These are phyloP conservation scores for Troides oblongomaculatus DNA, from an alignment of 2,888 invertebrate genomes.

Conservation along the genomic window DNA sequence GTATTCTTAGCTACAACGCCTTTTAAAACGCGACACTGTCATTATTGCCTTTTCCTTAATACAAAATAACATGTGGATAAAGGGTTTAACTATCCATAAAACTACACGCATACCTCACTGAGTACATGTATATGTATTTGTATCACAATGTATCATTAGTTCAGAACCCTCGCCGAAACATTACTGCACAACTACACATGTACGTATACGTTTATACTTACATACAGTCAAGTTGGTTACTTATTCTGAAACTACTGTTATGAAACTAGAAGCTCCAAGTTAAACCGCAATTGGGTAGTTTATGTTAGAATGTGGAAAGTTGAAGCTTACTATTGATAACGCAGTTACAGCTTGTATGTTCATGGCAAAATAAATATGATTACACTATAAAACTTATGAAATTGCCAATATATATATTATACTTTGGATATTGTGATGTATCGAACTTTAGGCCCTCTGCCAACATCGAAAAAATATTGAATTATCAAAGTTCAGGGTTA, in stretches of 20 bases:
- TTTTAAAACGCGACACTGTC: too few species aligned
- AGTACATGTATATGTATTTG: background rate
- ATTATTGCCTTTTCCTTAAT: too few species aligned
- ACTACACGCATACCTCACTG: too few species aligned
- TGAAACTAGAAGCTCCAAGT: constrained; percentile 10
- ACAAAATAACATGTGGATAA: too few species aligned
- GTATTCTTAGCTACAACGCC: too few species aligned
- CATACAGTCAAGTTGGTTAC: background rate
- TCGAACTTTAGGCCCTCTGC: background rate
- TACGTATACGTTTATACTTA: background rate
- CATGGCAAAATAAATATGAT: background rate
- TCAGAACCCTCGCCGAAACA: background rate
- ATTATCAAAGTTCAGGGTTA: background rate
- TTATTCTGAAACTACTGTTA: constrained; percentile 1
- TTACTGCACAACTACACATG: background rate
- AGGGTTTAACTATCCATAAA: too few species aligned
- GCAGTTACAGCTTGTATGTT: background rate
- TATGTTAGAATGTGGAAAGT: background rate
- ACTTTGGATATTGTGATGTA: background rate
- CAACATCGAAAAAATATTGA: background rate
- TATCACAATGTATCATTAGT: background rate
- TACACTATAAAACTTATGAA: background rate
- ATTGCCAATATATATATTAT: background rate
- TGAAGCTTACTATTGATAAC: background rate
- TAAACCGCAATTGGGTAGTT: constrained; percentile 2